Conservation (phyloP, 2,888 invertebrate genomes). For the Linyphia triangularis region DNA sequence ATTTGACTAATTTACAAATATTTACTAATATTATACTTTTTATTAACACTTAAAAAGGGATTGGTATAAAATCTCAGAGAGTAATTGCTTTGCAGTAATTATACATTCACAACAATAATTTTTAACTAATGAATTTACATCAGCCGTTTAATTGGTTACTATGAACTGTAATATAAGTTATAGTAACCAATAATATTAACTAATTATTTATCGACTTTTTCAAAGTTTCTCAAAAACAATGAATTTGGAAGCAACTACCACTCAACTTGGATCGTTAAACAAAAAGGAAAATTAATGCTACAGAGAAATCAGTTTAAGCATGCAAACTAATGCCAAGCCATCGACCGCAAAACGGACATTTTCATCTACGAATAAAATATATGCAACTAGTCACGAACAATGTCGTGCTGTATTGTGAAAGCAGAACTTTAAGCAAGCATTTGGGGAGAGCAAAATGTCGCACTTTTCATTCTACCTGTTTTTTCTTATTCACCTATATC, state of each 20-base stretch:
- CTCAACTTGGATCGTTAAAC: not conserved
- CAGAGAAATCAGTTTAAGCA: not conserved
- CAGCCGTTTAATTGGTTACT: too few species aligned
- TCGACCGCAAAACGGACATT: conserved; percentile 8
- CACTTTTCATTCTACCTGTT: not conserved
- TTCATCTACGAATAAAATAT: conserved; percentile 34
- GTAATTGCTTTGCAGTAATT: too few species aligned
- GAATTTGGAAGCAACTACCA: not conserved
- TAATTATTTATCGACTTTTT: too few species aligned
- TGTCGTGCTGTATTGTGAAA: conserved; percentile 28
- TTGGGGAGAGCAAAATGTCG: conserved; percentile 40
- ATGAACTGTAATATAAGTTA: too few species aligned
- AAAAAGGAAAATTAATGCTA: not conserved
- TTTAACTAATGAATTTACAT: too few species aligned
- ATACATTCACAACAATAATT: too few species aligned
- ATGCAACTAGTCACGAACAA: conserved; percentile 45
- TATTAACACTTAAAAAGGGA: too few species aligned
- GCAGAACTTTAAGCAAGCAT: conserved; percentile 48
- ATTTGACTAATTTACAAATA: too few species aligned
- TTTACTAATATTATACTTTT: too few species aligned
- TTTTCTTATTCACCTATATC: not conserved
- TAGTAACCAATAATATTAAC: too few species aligned
- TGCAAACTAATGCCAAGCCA: conserved; percentile 33
- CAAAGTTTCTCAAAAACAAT: too few species aligned
- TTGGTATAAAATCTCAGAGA: too few species aligned